Conservation (phyloP, 2,797 vertebrate genomes). For the Champsocephalus esox region DNA sequence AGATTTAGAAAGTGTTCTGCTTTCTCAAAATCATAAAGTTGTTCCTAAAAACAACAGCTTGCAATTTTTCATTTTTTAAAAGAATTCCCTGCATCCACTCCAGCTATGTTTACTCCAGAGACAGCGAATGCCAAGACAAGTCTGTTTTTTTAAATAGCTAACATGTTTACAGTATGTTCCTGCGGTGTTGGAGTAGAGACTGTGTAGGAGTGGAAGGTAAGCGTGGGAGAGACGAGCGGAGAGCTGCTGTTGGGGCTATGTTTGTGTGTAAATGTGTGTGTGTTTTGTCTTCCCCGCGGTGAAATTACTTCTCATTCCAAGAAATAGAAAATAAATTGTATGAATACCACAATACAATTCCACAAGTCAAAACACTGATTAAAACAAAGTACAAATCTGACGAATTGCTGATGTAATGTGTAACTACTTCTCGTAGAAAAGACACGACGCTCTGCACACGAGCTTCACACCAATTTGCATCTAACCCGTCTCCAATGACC, state of each 20-base stretch:
- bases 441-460: background rate
- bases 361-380: constrained; percentile 21
- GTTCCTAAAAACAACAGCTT: constrained; percentile 6
- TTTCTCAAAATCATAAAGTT: background rate
- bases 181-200: constrained; percentile 34
- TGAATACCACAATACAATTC: background rate
- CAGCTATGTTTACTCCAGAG: constrained; percentile 10
- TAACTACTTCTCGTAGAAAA: background rate
- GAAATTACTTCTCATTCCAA: constrained; percentile 45
- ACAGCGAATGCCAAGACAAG: background rate
- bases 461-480: constrained; percentile 48
- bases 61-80: background rate
- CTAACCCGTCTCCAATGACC: constrained; percentile 12
- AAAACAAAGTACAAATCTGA: constrained; percentile 1
- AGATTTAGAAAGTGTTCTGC: constrained; percentile 10
- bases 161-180: constrained; percentile 54
- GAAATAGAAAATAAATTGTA: constrained; percentile 3
- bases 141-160: constrained; percentile 16
- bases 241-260: constrained; percentile 47
- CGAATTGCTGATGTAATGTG: background rate
- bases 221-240: constrained; percentile 53
- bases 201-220: constrained; percentile 61
- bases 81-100: background rate
- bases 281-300: constrained; percentile 16
- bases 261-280: constrained; percentile 18